Evolutionary conservation across 2,113 vertebrate genomes (phyloP), one percentile per base, ranked within the genome.

Genomic region (Acanthisitta chloris): DNA sequence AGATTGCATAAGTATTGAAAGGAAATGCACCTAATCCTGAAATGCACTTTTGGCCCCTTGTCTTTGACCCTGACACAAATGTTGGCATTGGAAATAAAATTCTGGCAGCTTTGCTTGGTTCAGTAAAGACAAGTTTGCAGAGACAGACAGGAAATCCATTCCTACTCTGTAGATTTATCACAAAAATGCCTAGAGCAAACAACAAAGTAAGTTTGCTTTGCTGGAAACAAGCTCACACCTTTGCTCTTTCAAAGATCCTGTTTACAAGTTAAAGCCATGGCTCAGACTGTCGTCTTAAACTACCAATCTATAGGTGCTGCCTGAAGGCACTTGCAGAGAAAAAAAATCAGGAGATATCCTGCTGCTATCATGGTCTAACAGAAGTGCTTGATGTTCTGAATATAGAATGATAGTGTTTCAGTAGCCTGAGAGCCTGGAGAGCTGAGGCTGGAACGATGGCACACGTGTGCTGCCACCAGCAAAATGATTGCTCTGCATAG

Each of bases 161-260:
- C 85, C 72, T 81, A 6, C 82, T 97, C 94, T 79, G 92, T 83
- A 86, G 91, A 92, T 93, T 89, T 94, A 86, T 89, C 65, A 34
- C 93, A 97, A 86, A 96, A 96, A 83, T 17, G 95, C 96, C 90
- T 79, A 96, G 94, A 97, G 97, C 96, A 96, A 98, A 97, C 94
- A 97, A 74, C 85, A 92, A 88, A 96, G 90, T 65, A 95, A 97
- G 97, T 96, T 97, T 95, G 73, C 96, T 95, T 97, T 97, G 86
- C 49, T 87, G 95, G 94, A 97, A 94, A 94, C 94, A 96, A 96
- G 93, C 90, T 96, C 90, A 72, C 82, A 95, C 94, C 95, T 97
- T 97, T 96, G 95, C 94, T 97, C 88, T 93, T 96, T 97, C 91
- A 96, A 96, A 98, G 94, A 91, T 91, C 77, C 71, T 97, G 94